A percentile compares a stretch with the other conserved stretches of the same genome.
phyloP scores from a whole-genome alignment of 1,140 invertebrate genomes.

The Neuroterus valhalla region DNA sequence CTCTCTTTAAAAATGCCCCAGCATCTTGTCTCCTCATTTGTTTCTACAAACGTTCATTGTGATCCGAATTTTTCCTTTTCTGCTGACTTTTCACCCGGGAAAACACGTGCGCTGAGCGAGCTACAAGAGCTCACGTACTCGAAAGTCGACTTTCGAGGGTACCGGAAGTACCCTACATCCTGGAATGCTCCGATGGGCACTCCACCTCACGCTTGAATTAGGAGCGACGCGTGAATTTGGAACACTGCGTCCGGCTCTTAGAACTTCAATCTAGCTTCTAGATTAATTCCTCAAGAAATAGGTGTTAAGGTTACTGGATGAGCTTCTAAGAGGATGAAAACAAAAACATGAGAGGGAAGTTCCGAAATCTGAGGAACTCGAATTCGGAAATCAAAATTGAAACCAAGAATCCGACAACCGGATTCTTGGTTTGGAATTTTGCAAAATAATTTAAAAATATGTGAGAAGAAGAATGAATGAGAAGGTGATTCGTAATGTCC shows the following conservation, averaged over 20 bases:
- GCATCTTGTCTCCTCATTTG: not conserved
- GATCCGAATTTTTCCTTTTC: not conserved
- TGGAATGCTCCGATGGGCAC: constrained; percentile 15
- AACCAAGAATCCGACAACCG: too few species aligned
- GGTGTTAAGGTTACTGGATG: not conserved
- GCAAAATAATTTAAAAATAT: too few species aligned
- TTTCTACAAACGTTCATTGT: not conserved
- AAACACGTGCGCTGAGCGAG: constrained; percentile 6
- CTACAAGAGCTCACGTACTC: constrained; percentile 10
- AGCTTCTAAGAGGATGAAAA: too few species aligned
- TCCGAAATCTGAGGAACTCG: too few species aligned
- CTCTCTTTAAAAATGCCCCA: too few species aligned
- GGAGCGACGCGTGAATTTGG: constrained; percentile 22
- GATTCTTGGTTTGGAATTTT: too few species aligned
- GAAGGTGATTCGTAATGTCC: too few species aligned
- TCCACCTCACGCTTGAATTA: constrained; percentile 29
- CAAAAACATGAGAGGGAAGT: too few species aligned
- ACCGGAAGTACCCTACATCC: constrained; percentile 24
- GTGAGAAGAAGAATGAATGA: too few species aligned
- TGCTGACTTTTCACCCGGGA: constrained; percentile 7
- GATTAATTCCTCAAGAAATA: not conserved
- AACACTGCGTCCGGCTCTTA: constrained; percentile 19
- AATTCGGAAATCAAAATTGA: too few species aligned
- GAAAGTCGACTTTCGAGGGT: constrained; percentile 20
- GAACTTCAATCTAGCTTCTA: constrained; percentile 5